Evolutionary conservation across 2,797 vertebrate genomes (phyloP).

Genomic region (Pipistrellus pipistrellus): DNA sequence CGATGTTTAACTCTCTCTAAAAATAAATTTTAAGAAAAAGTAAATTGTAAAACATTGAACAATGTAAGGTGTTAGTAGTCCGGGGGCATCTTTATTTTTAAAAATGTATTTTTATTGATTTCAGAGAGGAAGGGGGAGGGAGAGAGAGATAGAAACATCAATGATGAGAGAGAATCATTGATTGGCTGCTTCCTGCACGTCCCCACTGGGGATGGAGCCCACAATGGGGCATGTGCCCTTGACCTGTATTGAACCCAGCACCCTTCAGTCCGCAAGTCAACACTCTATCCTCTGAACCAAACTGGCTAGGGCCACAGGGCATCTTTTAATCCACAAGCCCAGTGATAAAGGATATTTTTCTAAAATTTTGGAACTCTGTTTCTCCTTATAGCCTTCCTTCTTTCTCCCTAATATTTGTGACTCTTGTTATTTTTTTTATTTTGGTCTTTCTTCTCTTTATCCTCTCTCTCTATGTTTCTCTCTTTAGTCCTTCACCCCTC

Average conservation of each 20-base stretch:
- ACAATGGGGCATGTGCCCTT: background rate
- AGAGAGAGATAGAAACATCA: background rate
- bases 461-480: background rate
- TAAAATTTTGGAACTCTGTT: background rate
- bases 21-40: too few relatives aligned
- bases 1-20: too few relatives aligned
- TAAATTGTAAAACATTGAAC: background rate
- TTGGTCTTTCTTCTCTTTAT: background rate
- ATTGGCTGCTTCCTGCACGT: background rate
- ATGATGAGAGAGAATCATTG: background rate
- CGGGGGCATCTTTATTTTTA: background rate
- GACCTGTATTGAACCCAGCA: background rate
- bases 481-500: background rate
- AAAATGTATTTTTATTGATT: background rate
- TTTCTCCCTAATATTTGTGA: background rate
- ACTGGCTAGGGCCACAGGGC: background rate
- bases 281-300: background rate
- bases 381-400: background rate
- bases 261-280: background rate
- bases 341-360: background rate
- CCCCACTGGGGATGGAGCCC: background rate
- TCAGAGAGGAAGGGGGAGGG: background rate
- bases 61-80: background rate
- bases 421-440: background rate
- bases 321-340: background rate